Evolutionary conservation across 30 jellyfish, hydroid and myxozoan species (phyloP).

Genomic region (Aurelia sp.): DNA sequence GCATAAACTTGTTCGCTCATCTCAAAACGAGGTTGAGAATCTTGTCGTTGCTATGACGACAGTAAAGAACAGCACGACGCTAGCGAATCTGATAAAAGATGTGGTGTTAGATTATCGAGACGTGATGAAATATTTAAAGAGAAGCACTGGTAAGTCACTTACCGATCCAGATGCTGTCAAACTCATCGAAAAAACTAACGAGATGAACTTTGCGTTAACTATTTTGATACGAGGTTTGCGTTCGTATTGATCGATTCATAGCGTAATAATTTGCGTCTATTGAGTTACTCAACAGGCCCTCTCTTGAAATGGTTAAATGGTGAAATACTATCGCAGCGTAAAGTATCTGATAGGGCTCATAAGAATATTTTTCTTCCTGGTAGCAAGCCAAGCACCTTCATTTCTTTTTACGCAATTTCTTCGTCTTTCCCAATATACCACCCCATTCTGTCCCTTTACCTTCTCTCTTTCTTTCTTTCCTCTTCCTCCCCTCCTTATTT

Average conservation of each 20-base stretch:
- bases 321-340: too few relatives aligned
- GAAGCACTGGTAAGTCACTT: slow-evolving; percentile 57
- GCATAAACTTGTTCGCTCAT: slow-evolving; percentile 30
- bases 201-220: slow-evolving; percentile 47
- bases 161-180: slow-evolving; percentile 56
- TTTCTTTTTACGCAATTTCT: too few relatives aligned
- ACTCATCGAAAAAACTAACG: slow-evolving; percentile 47
- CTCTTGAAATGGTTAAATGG: too few relatives aligned
- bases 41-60: slow-evolving; percentile 61
- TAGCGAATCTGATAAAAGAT: slow-evolving; percentile 47
- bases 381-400: too few relatives aligned
- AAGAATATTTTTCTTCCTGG: too few relatives aligned
- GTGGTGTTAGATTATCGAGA: slow-evolving; percentile 54
- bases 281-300: not conserved
- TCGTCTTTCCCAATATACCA: too few relatives aligned
- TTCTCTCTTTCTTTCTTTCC: too few relatives aligned
- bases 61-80: slow-evolving; percentile 26
- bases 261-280: not conserved
- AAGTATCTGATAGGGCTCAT: too few relatives aligned
- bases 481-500: too few relatives aligned
- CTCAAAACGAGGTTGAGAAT: slow-evolving; percentile 52
- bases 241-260: not conserved
- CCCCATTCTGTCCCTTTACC: too few relatives aligned
- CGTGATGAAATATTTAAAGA: slow-evolving; percentile 34
- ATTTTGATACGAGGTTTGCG: slow-evolving; percentile 60